Base-by-base conservation (phyloP, 2,888 invertebrate genomes). In the Dicyrtoma fusca region DNA sequence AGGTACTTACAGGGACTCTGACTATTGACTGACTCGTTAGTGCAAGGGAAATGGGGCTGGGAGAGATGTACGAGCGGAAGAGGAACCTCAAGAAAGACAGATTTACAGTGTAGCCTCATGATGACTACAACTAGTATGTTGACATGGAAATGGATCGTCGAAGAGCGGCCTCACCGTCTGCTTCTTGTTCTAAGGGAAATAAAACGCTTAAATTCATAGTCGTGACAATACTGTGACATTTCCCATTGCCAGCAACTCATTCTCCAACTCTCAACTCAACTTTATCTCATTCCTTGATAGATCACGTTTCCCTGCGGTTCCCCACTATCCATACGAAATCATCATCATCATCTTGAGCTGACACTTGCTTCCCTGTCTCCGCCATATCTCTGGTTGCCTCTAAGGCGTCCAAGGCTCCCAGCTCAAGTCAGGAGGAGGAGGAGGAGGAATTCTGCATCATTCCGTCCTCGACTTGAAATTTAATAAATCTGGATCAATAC, bases 221-320 rank as follows among this genome's bases (percentile, higher is more conserved):
- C 61, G 61, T 61, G 61, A 61, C 61, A 53, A 66, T 42, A 19
- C 55, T 34, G 34, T 34, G 34, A 34, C 34, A 34, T 3, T 26
- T 57, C 57, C 23, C 57, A 57, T 57, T 57, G 10, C 53, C 53
- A 17, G 13, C 53, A 13, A 34, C 34, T 8, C 34, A 34, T 34
- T 34, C 34, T 34, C 3, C 4, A 34, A 34, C 34, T n/a, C n/a
- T n/a, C n/a, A n/a, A 25, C 57, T 59, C 14, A 23, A 17, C 47
- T 47, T 25, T 14, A 26, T 10, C 53, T 55, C 53, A 66, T 66
- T 66, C 42, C 42, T 53, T 66, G 66, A 66, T 66, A 21, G 66
- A 53, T 66, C 66, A 66, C 66, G 66, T 66, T 42, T 26, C 26
- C 45, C 47, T 21, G 13, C 3, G 23, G 5, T 26, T 14, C 17